Conservation (phyloP, 2,888 invertebrate genomes). For the Acronicta leporina region DNA sequence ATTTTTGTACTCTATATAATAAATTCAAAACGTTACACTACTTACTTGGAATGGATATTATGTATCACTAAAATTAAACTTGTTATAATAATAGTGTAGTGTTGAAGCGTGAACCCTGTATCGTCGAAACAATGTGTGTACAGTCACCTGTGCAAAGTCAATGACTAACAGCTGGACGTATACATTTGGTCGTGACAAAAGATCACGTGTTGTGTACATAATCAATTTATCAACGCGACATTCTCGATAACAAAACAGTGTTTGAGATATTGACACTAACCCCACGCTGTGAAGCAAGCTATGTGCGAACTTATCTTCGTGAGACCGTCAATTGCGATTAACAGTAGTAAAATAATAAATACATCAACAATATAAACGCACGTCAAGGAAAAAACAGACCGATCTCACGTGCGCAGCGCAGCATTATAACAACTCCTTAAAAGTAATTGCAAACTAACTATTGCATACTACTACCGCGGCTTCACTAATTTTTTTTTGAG, state of each 20-base stretch:
- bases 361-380: slow-evolving; percentile 5
- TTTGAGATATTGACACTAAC: slow-evolving; percentile 38
- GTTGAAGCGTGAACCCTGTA: slow-evolving; percentile 4
- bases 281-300: slow-evolving; percentile 44
- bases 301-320: slow-evolving; percentile 37
- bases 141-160: slow-evolving; percentile 52
- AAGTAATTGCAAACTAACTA: no score
- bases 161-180: slow-evolving; percentile 34
- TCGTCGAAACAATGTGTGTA: slow-evolving; percentile 23
- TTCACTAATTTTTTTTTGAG: no score
- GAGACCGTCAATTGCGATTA: slow-evolving; percentile 35
- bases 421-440: no score
- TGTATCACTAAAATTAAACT: slow-evolving; percentile 38
- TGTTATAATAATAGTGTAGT: slow-evolving; percentile 9
- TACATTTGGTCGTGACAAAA: slow-evolving; percentile 23
- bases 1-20: slow-evolving; percentile 48
- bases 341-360: slow-evolving; percentile 13
- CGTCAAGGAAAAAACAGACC: no score
- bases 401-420: no score
- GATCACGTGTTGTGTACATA: slow-evolving; percentile 45
- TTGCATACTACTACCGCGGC: no score
- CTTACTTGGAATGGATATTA: slow-evolving; percentile 57
- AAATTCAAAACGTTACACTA: slow-evolving; percentile 25
- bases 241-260: slow-evolving; percentile 50
- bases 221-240: slow-evolving; percentile 55